Base-by-base conservation (phyloP, 2,888 invertebrate species). In the Dugesia japonica region DNA sequence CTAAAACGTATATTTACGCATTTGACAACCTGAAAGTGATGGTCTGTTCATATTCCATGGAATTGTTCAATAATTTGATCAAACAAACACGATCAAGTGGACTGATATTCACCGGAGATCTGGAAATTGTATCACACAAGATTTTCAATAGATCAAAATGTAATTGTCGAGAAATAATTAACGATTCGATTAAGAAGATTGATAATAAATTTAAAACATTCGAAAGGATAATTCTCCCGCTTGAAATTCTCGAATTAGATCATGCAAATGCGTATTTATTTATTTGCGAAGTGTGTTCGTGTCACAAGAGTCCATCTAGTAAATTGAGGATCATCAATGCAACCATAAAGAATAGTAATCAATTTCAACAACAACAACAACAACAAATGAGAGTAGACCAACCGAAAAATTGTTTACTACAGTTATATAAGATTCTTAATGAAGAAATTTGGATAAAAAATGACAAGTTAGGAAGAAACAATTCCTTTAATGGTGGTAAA, bases 91-190 rank as follows among this genome's bases (percentile, higher is more conserved):
- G 56, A n/a, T 4, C 56, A 7, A 56, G n/a, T 23, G 56, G 56
- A 4, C n/a, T 23, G 9, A 56, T n/a, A 4, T 56, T 13, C 17
- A 23, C 56, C 1, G 56, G 20, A 7, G 56, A 56, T n/a, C 56
- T 56, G 7, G 56, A n/a, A n/a, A 56, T 56, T n/a, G n/a, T 56
- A 4, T 56, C 56, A 4, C 56, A 56, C n/a, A 56, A 23, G 17
- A 56, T 56, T n/a, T n/a, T 9, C 56, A 56, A 56, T n/a, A n/a
- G 56, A 7, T 56, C 56, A 1, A 56, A 23, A 9, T 56, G 56
- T n/a, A 56, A 56, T 56, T 56, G 56, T 56, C 56, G 56, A n/a
- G 56, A 56, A 56, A 56, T 56, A 4, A n/a, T 56, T n/a, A n/a
- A 23, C 9, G 56, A 4, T 23, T 4, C 56, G 9, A n/a, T 56